Conservation (phyloP, 2,113 vertebrate species). For the Meleagris gallopavo region DNA sequence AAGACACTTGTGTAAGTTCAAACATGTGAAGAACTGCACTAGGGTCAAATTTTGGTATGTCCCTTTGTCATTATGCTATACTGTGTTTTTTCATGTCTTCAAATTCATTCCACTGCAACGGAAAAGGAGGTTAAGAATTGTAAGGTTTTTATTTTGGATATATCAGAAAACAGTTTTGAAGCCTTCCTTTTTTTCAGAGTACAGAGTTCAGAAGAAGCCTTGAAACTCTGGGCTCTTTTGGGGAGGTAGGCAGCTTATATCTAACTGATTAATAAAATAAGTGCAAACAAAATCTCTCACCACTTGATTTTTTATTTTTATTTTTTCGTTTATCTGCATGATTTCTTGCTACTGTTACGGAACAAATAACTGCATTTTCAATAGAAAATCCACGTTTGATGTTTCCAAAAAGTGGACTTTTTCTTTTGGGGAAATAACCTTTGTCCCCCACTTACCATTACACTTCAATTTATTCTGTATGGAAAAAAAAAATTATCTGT, state of each 20-base stretch:
- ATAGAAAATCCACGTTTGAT: not conserved
- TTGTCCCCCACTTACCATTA: not conserved
- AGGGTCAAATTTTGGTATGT: not conserved
- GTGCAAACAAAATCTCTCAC: not conserved
- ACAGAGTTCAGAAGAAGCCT: not conserved
- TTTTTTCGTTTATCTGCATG: not conserved
- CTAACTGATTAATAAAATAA: not conserved
- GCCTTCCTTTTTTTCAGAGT: not conserved
- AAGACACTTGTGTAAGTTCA: not conserved
- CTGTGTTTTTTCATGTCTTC: not conserved
- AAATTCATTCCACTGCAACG: not conserved
- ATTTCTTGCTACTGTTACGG: not conserved
- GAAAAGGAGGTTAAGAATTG: not conserved
- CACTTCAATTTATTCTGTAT: not conserved
- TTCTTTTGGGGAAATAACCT: not conserved
- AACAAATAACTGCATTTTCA: not conserved
- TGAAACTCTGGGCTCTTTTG: not conserved
- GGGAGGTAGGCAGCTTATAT: not conserved
- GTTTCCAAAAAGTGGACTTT: not conserved
- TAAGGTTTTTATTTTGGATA: not conserved
- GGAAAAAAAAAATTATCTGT: not conserved
- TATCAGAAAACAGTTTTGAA: conserved; percentile 4
- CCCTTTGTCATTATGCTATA: not conserved
- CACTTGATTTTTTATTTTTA: not conserved
- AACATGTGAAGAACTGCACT: not conserved